These are phyloP conservation scores for Unio pictorum DNA, from an alignment of 2,888 invertebrate species.

Conservation along the genomic window DNA sequence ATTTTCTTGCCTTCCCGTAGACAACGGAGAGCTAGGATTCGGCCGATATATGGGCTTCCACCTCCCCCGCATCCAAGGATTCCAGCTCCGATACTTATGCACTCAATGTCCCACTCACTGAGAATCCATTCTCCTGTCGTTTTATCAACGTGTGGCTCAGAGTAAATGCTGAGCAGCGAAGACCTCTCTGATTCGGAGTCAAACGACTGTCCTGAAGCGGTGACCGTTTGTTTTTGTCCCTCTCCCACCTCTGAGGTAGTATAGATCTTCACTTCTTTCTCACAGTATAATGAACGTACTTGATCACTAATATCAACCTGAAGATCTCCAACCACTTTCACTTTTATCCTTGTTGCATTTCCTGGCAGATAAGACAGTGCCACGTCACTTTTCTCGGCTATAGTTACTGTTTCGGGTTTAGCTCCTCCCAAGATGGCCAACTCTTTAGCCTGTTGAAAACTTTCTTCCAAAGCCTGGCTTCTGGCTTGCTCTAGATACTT, in stretches of 20 bases:
- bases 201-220: conserved; percentile 26
- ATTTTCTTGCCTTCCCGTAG: conserved; percentile 53
- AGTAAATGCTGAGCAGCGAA: conserved; percentile 10
- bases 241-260: too few species aligned
- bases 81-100: conserved; percentile 64
- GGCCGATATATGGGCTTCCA: conserved; percentile 60
- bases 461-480: conserved; percentile 26
- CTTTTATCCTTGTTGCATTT: conserved; percentile 56
- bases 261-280: conserved; percentile 5
- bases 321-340: conserved; percentile 61
- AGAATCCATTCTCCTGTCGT: conserved; percentile 60
- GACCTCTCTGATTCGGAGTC: conserved; percentile 2
- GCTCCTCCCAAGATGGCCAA: conserved; percentile 33
- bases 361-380: conserved; percentile 63
- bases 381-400: conserved; percentile 51
- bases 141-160: conserved; percentile 32
- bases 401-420: conserved; percentile 23
- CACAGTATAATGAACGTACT: conserved; percentile 2
- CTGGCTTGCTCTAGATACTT: conserved; percentile 37
- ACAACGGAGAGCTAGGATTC: conserved; percentile 40
- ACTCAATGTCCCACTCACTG: conserved; percentile 62
- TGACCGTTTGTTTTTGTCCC: conserved; percentile 27
- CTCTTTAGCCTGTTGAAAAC: conserved; percentile 18
- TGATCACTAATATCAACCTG: conserved; percentile 1
- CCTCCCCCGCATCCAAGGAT: conserved; percentile 68